Base-by-base conservation (phyloP, 2,797 vertebrate species). In the Acanthurus leucopareius region DNA sequence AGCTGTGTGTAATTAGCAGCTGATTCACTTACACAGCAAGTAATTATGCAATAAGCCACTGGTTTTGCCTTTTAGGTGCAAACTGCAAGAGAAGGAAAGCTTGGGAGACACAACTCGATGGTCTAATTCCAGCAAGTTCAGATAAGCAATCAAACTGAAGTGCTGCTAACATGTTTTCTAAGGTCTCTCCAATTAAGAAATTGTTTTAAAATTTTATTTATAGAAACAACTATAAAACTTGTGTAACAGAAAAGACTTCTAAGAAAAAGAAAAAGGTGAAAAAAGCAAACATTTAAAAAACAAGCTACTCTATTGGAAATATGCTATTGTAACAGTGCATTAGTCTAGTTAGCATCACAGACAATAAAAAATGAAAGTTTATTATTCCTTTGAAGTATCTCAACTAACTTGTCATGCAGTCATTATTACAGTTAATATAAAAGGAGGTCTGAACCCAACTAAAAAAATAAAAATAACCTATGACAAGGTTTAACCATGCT, bases 1-100 rank as follows among this genome's bases (percentile, higher is more conserved):
- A 73, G 77, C 61, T 59, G 71, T 63, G 20, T 70, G 32, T 86
- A 85, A 86, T 87, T 62, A 77, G 64, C 60, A 52, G 58, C 58
- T 64, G 61, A 72, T 82, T 64, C 69, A 66, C 13, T 51, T 53
- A 78, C 9, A n/a, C 61, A 76, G 69, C n/a, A 61, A 71, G 66
- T 74, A 80, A 80, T 77, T 70, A 66, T 76, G 62, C 48, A 83
- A 83, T 79, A 77, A 89, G 47, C 45, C 64, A 56, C 32, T 14
- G 16, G 42, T 38, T 59, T 20, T 69, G 62, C 22, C 20, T 62
- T 68, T 8, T 15, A 74, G 63, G 38, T 35, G 19, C 44, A 75
- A 49, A 56, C 49, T 71, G 47, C n/a, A 11, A 65, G 44, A 16
- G 38, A 69, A 74, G 9, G 20, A 65, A 28, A 60, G 42, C 10